Evolutionary conservation across 1,140 invertebrate genomes (phyloP), one percentile per base, ranked within the genome.

Genomic region (Drosophila melanogaster): DNA sequence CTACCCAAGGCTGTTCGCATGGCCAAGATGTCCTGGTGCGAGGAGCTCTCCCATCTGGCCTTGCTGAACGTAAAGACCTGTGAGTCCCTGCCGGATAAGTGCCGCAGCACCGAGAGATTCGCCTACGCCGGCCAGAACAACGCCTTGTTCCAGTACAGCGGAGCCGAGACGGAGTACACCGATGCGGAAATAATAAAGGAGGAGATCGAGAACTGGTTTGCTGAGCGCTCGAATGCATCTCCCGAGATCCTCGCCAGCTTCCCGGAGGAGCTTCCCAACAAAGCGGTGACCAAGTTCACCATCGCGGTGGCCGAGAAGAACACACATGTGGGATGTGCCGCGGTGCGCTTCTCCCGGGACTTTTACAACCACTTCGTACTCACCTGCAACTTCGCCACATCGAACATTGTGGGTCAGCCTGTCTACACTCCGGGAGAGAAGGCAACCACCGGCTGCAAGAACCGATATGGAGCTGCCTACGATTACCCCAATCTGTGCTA

Each of bases 21-120:
- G 81, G 81, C 81, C 11, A 85, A 86, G 41, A 86, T 86, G 81
- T 75, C 74, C 37, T 87, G 81, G 81, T 86, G 81, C 47, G 75
- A 86, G 44, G 81, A 87, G 24, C 61, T 87, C 0, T 10, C 84
- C 17, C 56, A 76, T 17, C 22, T 89, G 47, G 83, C 79, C 1
- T 33, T 67, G 1, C 62, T 78, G 0, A 89, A 89, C 17, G 84
- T 74, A 1, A 65, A 62, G 35, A 83, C 73, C 3, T 83, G 83
- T 17, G 56, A 76, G 0, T 80, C 73, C 2, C 4, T 75, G 30
- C 69, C 73, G 0, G 84, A 89, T 53, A 77, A 83, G 33, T 87
- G 84, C 38, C 84, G 79, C 59, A 87, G 83, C 70, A 89, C 83
- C 0, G 79, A 89, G 22, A 66, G 79, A 12, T 89, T 80, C 24